These are phyloP conservation scores for Entomyzon cyanotis DNA, from an alignment of 2,113 vertebrate species.

Conservation along the genomic window DNA sequence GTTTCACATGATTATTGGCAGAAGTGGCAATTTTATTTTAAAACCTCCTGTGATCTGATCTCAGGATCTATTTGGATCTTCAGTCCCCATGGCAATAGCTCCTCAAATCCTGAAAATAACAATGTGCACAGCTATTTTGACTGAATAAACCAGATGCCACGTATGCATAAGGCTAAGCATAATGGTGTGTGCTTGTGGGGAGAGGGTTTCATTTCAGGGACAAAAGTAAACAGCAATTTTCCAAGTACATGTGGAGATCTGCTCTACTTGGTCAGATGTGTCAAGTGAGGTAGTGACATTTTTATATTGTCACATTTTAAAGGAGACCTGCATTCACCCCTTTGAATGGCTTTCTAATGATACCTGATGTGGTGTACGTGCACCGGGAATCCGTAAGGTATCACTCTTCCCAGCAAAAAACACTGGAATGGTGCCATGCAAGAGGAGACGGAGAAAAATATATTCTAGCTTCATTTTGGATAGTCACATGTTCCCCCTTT, in stretches of 20 bases:
- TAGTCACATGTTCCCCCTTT: not conserved
- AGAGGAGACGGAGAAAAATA: not conserved
- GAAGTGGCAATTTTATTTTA: slow-evolving; percentile 43
- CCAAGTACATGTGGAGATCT: not conserved
- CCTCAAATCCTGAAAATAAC: slow-evolving; percentile 55
- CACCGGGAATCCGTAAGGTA: rapidly evolving
- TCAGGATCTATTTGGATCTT: slow-evolving; percentile 60
- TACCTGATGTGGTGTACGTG: rapidly evolving
- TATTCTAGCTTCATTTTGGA: not conserved
- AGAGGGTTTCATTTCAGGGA: not conserved
- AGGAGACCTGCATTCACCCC: not conserved
- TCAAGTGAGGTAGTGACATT: not conserved
- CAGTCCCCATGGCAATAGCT: slow-evolving; percentile 64
- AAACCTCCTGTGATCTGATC: slow-evolving; percentile 40
- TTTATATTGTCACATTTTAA: not conserved
- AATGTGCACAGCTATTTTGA: slow-evolving; percentile 45
- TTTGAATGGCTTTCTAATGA: not conserved
- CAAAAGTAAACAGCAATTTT: not conserved
- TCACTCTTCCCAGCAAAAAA: not conserved
- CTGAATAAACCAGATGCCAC: slow-evolving; percentile 21
- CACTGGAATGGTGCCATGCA: rapidly evolving
- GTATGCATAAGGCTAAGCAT: not conserved
- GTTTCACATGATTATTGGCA: slow-evolving; percentile 39
- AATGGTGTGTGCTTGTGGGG: not conserved
- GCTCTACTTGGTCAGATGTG: not conserved